phyloP scores from a whole-genome alignment of 2,888 invertebrate species.

The Chesias legatella region DNA sequence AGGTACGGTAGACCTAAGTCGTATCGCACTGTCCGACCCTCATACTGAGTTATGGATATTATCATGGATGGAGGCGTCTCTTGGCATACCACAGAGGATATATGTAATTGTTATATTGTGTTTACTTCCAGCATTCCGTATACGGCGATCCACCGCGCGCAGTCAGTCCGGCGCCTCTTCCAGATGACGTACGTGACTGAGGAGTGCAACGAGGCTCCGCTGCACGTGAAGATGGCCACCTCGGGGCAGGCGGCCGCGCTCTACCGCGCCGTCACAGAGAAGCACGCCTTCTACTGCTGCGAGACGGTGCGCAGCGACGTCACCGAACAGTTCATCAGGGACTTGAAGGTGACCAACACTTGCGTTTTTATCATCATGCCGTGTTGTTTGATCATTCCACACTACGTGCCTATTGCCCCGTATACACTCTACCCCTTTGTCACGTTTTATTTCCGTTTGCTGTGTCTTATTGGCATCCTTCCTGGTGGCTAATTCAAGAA shows the following conservation, averaged over 20 bases:
- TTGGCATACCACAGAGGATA: too few relatives aligned
- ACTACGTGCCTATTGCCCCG: too few relatives aligned
- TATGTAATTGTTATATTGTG: not conserved
- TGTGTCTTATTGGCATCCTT: too few relatives aligned
- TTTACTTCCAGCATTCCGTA: slow-evolving; percentile 85
- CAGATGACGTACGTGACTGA: slow-evolving; percentile 86
- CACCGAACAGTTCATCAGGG: slow-evolving; percentile 92
- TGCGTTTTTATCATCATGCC: not conserved
- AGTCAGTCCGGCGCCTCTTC: slow-evolving; percentile 86
- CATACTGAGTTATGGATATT: too few relatives aligned
- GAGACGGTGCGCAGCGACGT: slow-evolving; percentile 94
- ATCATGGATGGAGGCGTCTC: too few relatives aligned
- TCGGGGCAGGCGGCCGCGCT: slow-evolving; percentile 90
- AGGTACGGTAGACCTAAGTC: too few relatives aligned
- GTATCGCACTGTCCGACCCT: too few relatives aligned
- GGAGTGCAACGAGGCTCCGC: slow-evolving; percentile 84
- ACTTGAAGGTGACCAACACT: slow-evolving; percentile 85
- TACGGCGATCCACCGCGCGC: slow-evolving; percentile 89
- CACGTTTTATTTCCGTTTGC: too few relatives aligned
- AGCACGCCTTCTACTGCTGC: slow-evolving; percentile 95
- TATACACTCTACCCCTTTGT: too few relatives aligned
- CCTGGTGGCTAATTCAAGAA: too few relatives aligned
- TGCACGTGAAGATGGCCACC: slow-evolving; percentile 90
- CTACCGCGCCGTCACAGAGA: slow-evolving; percentile 93
- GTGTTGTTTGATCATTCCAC: not conserved